phyloP scores from a whole-genome alignment of 2,797 vertebrate species.

The Aplochiton taeniatus region DNA sequence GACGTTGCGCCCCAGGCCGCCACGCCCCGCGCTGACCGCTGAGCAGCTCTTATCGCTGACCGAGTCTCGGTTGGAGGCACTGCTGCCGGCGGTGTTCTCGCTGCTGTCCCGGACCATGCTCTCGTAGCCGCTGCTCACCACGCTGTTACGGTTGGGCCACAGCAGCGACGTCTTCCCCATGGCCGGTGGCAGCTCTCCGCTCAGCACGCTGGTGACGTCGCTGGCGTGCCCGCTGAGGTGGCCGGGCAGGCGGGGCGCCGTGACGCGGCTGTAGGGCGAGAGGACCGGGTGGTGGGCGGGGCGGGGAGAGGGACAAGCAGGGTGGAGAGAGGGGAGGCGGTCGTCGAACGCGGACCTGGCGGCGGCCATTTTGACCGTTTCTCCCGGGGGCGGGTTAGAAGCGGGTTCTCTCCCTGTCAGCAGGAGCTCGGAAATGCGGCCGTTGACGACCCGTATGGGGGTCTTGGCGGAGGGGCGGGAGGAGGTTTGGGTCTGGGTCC shows the following conservation, averaged over 20 bases:
- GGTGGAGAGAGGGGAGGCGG: constrained; percentile 46
- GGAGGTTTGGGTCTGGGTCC: constrained; percentile 83
- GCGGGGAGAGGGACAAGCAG: background rate
- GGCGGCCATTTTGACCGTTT: constrained; percentile 68
- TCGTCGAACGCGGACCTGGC: constrained; percentile 45
- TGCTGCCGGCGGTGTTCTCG: constrained; percentile 83
- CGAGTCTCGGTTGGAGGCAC: constrained; percentile 88
- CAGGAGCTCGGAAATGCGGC: constrained; percentile 90
- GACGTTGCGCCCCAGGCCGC: constrained; percentile 73
- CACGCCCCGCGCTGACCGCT: constrained; percentile 68
- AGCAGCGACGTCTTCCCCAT: constrained; percentile 96
- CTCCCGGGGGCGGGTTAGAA: constrained; percentile 66
- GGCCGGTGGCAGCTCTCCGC: constrained; percentile 91
- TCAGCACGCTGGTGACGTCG: constrained; percentile 91
- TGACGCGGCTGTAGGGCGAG: constrained; percentile 93
- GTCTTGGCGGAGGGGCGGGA: constrained; percentile 83
- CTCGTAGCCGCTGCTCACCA: constrained; percentile 94
- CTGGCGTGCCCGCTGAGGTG: constrained; percentile 87
- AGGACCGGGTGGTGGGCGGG: constrained; percentile 66
- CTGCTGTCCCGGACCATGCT: constrained; percentile 93
- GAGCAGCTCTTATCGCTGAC: constrained; percentile 89
- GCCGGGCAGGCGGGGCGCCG: constrained; percentile 85
- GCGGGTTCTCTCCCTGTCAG: constrained; percentile 21
- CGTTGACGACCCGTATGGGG: constrained; percentile 84
- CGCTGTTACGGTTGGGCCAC: constrained; percentile 83